Base-by-base conservation (phyloP, 2,888 invertebrate species). In the Plagodis pulveraria region DNA sequence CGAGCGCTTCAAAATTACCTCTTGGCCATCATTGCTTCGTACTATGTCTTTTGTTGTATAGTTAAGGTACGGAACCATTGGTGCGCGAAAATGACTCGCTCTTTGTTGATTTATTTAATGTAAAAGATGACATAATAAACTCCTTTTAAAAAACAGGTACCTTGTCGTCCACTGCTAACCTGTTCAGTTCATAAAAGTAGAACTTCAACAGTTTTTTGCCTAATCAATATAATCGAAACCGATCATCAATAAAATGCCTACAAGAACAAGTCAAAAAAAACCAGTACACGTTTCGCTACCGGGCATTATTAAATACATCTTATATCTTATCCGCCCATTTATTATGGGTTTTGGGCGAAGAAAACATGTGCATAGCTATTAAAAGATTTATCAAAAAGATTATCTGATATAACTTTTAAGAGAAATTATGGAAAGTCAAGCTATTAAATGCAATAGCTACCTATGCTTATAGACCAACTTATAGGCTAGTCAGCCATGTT, bases 271-370 rank as follows among this genome's bases (percentile, higher is more conserved):
- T 42, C 22, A 35, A 50, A 58, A 48, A 51, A 58, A 62, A 56
- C 60, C 46, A 45, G 57, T 61, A 49, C 51, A 45, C 52, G 52
- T 54, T 59, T 61, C 41, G 68, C 68, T 68, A 68, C 68, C 51
- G 68, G 68, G 61, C 64, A 66, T 53, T 55, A 61, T 66, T 64
- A 64, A 64, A 55, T 56, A 63, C 51, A 49, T 48, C 48, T 57
- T 58, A 62, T 65, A 55, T 56, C 55, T 52, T 61, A 40, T 56
- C 57, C 68, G 68, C 68, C 68, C 66, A 63, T 62, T 58, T 61
- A 66, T 64, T 66, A 36, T 58, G 42, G 54, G 56, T 45, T 63
- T 60, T 56, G 44, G 49, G 44, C 38, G 22, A 22, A 40, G 55
- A 54, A 58, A 47, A 44, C 10, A 10, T 40, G 8, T 50, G 36